Percentiles rank a stretch among this genome's conserved stretches.
These are phyloP conservation scores for Lutjanus argentimaculatus DNA, from an alignment of 2,797 vertebrate species.

Conservation along the genomic window DNA sequence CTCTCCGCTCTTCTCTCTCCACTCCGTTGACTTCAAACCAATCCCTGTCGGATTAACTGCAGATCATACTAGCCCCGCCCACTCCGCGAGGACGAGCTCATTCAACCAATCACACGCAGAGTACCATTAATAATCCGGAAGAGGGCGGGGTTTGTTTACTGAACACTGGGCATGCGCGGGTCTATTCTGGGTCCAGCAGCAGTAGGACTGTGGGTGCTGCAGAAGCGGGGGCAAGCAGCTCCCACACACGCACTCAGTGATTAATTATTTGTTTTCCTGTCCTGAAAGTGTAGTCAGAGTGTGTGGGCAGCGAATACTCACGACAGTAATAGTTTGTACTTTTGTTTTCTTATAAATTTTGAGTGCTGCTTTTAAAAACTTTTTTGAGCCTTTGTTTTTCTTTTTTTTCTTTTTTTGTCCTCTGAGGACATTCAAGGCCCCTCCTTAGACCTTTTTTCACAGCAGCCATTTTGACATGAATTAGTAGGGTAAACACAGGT, in stretches of 20 bases:
- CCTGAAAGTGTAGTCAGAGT: constrained; percentile 4
- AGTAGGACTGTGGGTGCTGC: constrained; percentile 5
- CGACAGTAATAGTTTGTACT: neutral
- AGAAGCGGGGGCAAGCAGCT: neutral
- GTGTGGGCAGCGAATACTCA: constrained; percentile 4
- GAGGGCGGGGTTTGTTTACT: neutral
- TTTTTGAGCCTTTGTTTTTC: no score
- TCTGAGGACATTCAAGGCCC: no score
- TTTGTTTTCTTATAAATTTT: neutral
- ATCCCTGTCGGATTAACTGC: constrained; percentile 70
- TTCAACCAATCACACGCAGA: constrained; percentile 65
- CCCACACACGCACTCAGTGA: neutral
- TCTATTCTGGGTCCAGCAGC: constrained; percentile 48
- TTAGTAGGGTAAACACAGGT: no score
- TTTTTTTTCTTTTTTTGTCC: no score
- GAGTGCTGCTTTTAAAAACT: no score
- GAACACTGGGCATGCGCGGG: constrained; percentile 46
- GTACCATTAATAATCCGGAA: constrained; percentile 32
- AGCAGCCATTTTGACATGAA: no score
- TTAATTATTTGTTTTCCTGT: constrained; percentile 43
- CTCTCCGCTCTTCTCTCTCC: constrained; percentile 1
- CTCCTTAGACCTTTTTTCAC: no score
- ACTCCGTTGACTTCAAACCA: constrained; percentile 30
- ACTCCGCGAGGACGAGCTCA: constrained; percentile 1
- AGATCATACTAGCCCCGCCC: constrained; percentile 57